phyloP scores from a whole-genome alignment of 2,888 invertebrate species.

The Aspidiotus rigidus region DNA sequence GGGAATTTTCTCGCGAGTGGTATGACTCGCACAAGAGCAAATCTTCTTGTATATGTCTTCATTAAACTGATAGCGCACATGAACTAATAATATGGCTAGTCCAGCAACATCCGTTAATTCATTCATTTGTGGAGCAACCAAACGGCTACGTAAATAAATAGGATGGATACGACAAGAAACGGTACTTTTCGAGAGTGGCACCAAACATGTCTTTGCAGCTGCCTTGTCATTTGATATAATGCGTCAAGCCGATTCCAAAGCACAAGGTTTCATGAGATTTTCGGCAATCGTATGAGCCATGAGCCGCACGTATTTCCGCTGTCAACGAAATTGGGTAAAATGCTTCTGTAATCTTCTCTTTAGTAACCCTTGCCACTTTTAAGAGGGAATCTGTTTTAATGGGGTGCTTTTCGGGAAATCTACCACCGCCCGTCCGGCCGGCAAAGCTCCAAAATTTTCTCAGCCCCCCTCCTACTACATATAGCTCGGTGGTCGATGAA shows the following conservation, averaged over 20 bases:
- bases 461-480: too few relatives aligned
- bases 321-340: background rate
- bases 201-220: background rate
- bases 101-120: background rate
- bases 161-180: background rate
- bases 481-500: too few relatives aligned
- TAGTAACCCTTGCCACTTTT: background rate
- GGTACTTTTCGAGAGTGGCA: background rate
- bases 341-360: background rate
- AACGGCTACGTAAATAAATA: background rate
- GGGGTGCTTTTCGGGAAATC: too few relatives aligned
- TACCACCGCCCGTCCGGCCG: too few relatives aligned
- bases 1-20: too few relatives aligned
- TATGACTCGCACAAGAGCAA: too few relatives aligned
- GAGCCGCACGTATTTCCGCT: background rate
- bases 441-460: too few relatives aligned
- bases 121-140: background rate
- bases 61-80: too few relatives aligned
- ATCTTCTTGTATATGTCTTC: too few relatives aligned
- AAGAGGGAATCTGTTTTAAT: too few relatives aligned
- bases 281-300: background rate
- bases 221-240: background rate
- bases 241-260: background rate
- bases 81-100: too few relatives aligned
- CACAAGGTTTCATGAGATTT: background rate